phyloP scores from a whole-genome alignment of 2,888 invertebrate species.

The Clanis bilineata region DNA sequence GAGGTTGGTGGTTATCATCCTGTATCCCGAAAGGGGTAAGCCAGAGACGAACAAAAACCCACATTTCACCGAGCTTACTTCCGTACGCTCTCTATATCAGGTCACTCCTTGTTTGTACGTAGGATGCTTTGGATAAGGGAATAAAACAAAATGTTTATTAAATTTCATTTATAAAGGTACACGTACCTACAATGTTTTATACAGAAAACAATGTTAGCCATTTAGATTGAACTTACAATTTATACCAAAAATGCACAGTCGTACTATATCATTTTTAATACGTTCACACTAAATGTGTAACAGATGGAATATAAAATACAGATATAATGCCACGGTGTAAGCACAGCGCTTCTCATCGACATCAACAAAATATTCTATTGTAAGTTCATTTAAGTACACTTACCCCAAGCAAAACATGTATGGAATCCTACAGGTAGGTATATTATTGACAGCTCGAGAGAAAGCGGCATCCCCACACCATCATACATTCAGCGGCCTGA shows the following conservation, averaged over 20 bases:
- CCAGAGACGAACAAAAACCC: too few relatives aligned
- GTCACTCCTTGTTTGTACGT: too few relatives aligned
- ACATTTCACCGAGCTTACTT: too few relatives aligned
- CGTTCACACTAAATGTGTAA: not conserved
- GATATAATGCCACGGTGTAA: not conserved
- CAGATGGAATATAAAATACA: not conserved
- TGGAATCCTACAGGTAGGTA: not conserved
- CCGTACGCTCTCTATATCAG: too few relatives aligned
- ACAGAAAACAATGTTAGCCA: slow-evolving; percentile 52
- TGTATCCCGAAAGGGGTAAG: too few relatives aligned
- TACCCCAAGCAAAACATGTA: not conserved
- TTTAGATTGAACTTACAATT: slow-evolving; percentile 29
- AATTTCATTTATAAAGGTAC: slow-evolving; percentile 67
- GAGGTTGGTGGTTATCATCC: too few relatives aligned
- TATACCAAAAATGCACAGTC: slow-evolving; percentile 4
- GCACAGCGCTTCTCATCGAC: not conserved
- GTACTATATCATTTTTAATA: not conserved
- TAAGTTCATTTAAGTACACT: not conserved
- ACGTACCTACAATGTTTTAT: slow-evolving; percentile 54
- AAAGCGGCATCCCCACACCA: not conserved
- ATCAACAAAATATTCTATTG: not conserved
- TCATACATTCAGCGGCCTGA: not conserved
- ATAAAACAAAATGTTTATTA: slow-evolving; percentile 15
- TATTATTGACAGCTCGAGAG: not conserved
- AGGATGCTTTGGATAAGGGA: not conserved